Conservation (phyloP, 2,797 vertebrate species). For the Paramormyrops hopkinsi region DNA sequence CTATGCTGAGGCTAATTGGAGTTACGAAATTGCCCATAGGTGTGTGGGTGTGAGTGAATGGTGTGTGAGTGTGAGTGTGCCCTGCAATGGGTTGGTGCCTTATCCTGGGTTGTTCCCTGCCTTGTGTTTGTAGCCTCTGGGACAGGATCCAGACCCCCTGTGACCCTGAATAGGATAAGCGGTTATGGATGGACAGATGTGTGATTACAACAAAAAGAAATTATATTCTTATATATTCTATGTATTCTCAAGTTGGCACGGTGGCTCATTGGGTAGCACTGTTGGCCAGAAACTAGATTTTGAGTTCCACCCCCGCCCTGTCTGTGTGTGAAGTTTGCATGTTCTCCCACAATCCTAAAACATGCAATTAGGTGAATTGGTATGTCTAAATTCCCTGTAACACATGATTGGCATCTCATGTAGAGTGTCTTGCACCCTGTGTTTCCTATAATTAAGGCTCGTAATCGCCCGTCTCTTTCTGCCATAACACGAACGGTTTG, state of each 20-base stretch:
- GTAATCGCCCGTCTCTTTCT: background rate
- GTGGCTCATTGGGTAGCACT: background rate
- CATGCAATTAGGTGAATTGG: background rate
- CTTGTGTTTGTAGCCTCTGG: background rate
- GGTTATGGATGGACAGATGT: no score
- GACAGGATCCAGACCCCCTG: no score
- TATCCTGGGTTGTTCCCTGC: background rate
- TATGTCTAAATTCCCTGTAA: background rate
- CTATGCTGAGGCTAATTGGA: background rate
- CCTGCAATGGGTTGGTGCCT: background rate
- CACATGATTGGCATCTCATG: background rate
- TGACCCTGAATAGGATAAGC: no score
- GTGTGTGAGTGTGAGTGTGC: background rate
- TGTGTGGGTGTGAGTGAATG: background rate
- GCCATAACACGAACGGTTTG: background rate
- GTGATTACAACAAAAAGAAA: background rate
- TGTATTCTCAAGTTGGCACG: background rate
- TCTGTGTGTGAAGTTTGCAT: background rate
- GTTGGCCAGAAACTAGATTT: background rate
- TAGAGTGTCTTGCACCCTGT: background rate
- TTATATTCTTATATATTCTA: background rate
- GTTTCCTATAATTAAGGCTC: background rate
- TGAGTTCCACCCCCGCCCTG: background rate
- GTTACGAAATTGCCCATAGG: background rate
- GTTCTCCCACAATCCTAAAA: background rate